Evolutionary conservation across 2,888 invertebrate genomes (phyloP).

Genomic region (Pyrrhosoma nymphula): DNA sequence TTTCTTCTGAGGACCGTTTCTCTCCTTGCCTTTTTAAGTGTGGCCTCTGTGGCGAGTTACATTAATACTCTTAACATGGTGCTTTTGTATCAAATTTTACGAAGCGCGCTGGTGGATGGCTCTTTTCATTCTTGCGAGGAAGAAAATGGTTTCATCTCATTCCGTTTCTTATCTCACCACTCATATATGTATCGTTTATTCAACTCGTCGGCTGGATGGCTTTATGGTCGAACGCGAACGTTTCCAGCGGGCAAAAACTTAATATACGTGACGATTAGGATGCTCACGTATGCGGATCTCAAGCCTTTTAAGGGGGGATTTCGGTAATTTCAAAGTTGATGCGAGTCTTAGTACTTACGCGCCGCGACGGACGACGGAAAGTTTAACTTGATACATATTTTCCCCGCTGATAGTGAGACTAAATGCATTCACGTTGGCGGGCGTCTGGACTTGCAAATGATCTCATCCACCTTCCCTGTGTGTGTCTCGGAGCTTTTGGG

Average conservation of each 20-base stretch:
- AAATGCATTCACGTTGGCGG: not conserved
- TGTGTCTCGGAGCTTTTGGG: not conserved
- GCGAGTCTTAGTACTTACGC: constrained; percentile 10
- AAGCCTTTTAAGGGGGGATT: constrained; percentile 7
- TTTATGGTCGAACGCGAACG: not conserved
- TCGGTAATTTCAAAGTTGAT: constrained; percentile 30
- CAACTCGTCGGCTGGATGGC: not conserved
- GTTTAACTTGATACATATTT: not conserved
- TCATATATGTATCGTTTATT: not conserved
- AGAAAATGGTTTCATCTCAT: not conserved
- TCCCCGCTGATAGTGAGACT: not conserved
- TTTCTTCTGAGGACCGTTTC: not conserved
- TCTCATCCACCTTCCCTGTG: not conserved
- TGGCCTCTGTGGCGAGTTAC: not conserved
- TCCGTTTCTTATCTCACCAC: not conserved
- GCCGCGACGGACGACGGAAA: not conserved
- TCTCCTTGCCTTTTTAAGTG: not conserved
- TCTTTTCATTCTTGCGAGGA: not conserved
- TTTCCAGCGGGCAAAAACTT: not conserved
- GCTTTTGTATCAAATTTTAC: not conserved
- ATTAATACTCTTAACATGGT: not conserved
- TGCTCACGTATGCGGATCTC: constrained; percentile 30
- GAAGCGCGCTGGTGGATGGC: not conserved
- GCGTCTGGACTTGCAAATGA: not conserved
- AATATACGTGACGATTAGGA: constrained; percentile 56